phyloP scores from a whole-genome alignment of 2,797 vertebrate species.

The Pipistrellus kuhlii region DNA sequence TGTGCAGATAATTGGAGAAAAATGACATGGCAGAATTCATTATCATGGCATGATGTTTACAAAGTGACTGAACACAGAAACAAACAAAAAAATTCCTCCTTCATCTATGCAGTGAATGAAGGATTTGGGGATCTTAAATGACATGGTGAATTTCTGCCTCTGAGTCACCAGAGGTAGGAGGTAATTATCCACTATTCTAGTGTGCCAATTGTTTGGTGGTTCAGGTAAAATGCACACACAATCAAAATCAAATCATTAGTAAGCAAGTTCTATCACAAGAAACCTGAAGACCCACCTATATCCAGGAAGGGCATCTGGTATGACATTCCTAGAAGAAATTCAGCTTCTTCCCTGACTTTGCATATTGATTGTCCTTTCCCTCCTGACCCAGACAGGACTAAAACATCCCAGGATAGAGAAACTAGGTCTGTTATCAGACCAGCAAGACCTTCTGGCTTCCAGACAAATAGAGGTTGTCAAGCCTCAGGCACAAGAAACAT shows the following conservation, averaged over 20 bases:
- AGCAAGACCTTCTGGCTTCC: not conserved
- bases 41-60: not conserved
- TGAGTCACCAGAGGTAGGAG: not conserved
- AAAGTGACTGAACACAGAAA: slow-evolving; percentile 11
- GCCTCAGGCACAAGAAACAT: not conserved
- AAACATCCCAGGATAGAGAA: not conserved
- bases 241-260: not conserved
- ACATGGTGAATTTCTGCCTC: not conserved
- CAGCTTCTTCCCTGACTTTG: not conserved
- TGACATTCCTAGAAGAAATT: not conserved
- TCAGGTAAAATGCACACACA: not conserved
- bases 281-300: not conserved
- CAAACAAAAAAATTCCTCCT: not conserved
- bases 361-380: not conserved
- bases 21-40: slow-evolving; percentile 23
- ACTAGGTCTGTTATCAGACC: not conserved
- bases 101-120: not conserved
- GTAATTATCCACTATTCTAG: not conserved
- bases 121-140: not conserved
- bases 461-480: not conserved
- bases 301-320: not conserved
- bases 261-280: not conserved
- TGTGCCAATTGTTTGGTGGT: not conserved
- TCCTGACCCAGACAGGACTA: not conserved
- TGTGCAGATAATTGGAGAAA: slow-evolving; percentile 56